Evolutionary conservation across 1,140 invertebrate genomes (phyloP).

Genomic region (Meloidogyne exigua): DNA sequence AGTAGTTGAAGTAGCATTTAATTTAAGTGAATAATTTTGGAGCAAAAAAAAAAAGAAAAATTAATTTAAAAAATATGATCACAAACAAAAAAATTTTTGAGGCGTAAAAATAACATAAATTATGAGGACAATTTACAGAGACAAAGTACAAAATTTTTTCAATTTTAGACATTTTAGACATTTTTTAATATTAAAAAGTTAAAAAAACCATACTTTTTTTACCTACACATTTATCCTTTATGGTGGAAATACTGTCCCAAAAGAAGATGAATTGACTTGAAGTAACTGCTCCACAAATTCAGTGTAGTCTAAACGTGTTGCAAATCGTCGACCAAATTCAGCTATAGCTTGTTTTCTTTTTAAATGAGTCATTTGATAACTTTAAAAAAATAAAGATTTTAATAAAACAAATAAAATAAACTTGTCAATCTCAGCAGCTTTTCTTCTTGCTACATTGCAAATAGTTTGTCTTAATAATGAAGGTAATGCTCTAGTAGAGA

Average conservation of each 20-base stretch:
- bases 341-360: constrained; percentile 35
- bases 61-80: too few species aligned
- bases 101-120: too few species aligned
- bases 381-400: constrained; percentile 6
- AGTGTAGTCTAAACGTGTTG: constrained; percentile 30
- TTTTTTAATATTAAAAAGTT: too few species aligned
- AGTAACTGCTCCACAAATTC: constrained; percentile 33
- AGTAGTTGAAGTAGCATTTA: too few species aligned
- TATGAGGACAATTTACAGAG: too few species aligned
- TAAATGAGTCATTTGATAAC: constrained; percentile 41
- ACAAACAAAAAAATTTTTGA: too few species aligned
- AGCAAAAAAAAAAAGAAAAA: too few species aligned
- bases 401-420: background rate
- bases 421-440: constrained; percentile 50
- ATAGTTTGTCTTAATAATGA: constrained; percentile 41
- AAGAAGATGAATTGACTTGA: background rate
- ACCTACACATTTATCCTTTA: background rate
- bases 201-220: too few species aligned
- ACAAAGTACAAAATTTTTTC: too few species aligned
- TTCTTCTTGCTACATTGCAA: constrained; percentile 39
- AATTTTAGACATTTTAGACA: too few species aligned
- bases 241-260: background rate
- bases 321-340: constrained; percentile 35
- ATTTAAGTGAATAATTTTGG: too few species aligned
- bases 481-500: constrained; percentile 33